These are phyloP conservation scores for Daubentonia madagascariensis DNA, from an alignment of 2,113 vertebrate genomes.

Conservation along the genomic window DNA sequence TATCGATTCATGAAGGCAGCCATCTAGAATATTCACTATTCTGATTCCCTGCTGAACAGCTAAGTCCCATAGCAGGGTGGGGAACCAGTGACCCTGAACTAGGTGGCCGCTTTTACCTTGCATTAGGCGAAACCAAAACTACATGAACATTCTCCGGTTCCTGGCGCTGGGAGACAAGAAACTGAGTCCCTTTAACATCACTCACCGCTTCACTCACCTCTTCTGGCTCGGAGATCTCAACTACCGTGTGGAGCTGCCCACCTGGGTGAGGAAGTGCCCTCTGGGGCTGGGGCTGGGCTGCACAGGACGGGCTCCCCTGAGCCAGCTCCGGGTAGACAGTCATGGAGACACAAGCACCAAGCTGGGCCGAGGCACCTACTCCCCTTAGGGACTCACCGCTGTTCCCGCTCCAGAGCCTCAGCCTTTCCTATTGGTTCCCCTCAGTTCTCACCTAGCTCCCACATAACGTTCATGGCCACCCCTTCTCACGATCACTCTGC, in stretches of 20 bases:
- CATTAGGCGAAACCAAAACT: slow-evolving; percentile 96
- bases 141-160: slow-evolving; percentile 93
- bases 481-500: not conserved
- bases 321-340: not conserved
- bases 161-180: slow-evolving; percentile 96
- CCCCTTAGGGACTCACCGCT: rapidly evolving
- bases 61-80: rapidly evolving
- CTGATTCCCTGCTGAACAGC: not conserved
- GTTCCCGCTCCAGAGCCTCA: rapidly evolving
- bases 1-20: rapidly evolving
- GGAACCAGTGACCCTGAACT: rapidly evolving
- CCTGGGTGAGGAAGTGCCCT: slow-evolving; percentile 81
- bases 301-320: not conserved
- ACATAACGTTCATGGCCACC: rapidly evolving
- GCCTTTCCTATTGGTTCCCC: not conserved
- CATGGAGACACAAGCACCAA: rapidly evolving
- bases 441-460: not conserved
- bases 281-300: not conserved
- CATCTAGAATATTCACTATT: not conserved
- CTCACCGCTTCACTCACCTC: slow-evolving; percentile 95
- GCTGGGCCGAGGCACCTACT: not conserved
- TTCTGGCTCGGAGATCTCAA: slow-evolving; percentile 99
- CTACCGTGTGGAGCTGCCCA: slow-evolving; percentile 92
- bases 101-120: not conserved
- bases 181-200: slow-evolving; percentile 94